Evolutionary conservation across 2,113 vertebrate genomes (phyloP), one percentile per base, ranked within the genome.

Genomic region (Oostethus manadensis): DNA sequence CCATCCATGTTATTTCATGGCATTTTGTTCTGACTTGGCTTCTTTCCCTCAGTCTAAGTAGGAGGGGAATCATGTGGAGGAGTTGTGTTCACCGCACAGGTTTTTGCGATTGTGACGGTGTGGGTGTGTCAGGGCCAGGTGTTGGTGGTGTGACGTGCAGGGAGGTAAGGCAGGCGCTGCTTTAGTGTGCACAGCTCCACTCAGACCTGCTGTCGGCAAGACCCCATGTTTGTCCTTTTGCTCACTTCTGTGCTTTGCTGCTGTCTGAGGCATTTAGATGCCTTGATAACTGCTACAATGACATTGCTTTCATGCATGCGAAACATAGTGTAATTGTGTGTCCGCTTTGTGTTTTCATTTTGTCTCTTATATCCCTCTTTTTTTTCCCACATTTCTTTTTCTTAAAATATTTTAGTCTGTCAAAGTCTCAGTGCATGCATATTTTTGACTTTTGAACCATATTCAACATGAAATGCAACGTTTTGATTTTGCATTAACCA

Each of bases 231-330:
- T 87, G 86, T 89, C 84, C 66, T 79, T 82, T 77, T 86, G 84
- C 81, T 84, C 78, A 82, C 80, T 73, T 85, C 74, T 89, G 87
- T 87, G 89, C 87, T 89, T 82, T 82, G 86, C 79, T 10, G 79
- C 84, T 80, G 33, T 80, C 76, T 76, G 70, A 82, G 81, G 69
- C 77, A 85, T 83, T 78, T 72, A 81, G 79, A 77, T 84, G 86
- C 84, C 79, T 71, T 70, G 60, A 71, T 85, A 80, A 67, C 72
- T 14, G 84, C 84, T 76, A 74, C 60, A 82, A 79, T 81, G 66
- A 83, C 84, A 84, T 85, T 13, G 86, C 85, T 88, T 40, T 86
- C 85, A 86, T 88, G 89, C 90, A 89, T 91, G 89, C 74, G 64
- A 66, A 81, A 86, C 82, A 85, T 82, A 57, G 73, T 80, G 77